Evolutionary conservation across 2,113 vertebrate genomes (phyloP), one percentile per base, ranked within the genome.

Genomic region (Myrmecophaga tridactyla): DNA sequence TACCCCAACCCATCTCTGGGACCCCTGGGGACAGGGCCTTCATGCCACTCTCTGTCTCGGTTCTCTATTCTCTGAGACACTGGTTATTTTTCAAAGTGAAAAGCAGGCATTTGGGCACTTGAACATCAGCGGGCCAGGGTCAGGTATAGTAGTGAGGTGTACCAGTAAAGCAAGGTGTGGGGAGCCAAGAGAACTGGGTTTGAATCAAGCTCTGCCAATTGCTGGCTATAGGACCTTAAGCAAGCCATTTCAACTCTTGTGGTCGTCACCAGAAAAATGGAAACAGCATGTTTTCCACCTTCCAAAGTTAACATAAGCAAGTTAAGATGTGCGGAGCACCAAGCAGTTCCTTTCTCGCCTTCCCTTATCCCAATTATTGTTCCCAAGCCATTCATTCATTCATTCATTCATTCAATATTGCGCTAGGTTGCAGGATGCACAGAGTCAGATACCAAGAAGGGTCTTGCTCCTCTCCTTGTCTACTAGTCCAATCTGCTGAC

Each of bases 281-380:
- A 72, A 51, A 36, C 65, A 23, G 75, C 12, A 3, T 7, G 25
- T 31, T 36, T 14, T 20, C 31, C 69, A 25, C 31, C 69, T 76
- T 85, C 73, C 60, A 81, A 63, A 29, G 77, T 80, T 69, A n/a
- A n/a, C 0, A 1, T 25, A 41, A 48, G 77, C 7, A 75, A 69
- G 83, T 39, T 86, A 9, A 14, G 65, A 63, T 25, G 31, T 0
- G 3, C n/a, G 72, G 27, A 48, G 13, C 0, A 2, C 70, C 90
- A 12, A 41, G 67, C n/a, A 60, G n/a, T n/a, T n/a, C n/a, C 31
- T 75, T 23, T 51, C 63, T 86, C 60, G 46, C 46, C 72, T 63
- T 80, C 39, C 27, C 17, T 18, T 6, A 0, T 2, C n/a, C 23
- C 31, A 17, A 15, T 3, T 0, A 2, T 4, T 31, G 46, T 72